A percentile compares a stretch with the other conserved stretches of the same genome.
Evolutionary conservation across 2,888 invertebrate genomes (phyloP).

Genomic region (Coremacera marginata): DNA sequence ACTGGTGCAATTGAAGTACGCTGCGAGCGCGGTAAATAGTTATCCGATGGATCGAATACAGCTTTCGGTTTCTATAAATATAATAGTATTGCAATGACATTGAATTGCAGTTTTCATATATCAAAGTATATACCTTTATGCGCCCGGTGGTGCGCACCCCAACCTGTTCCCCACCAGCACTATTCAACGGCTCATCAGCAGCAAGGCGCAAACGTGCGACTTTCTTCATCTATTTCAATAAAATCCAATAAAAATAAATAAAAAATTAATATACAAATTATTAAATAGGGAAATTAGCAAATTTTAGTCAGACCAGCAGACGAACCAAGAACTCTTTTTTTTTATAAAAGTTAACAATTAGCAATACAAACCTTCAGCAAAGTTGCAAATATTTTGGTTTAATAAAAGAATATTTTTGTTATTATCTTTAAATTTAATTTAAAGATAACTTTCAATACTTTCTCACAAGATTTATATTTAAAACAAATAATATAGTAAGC

Average conservation of each 20-base stretch:
- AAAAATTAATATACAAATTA: not conserved
- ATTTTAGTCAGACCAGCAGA: not conserved
- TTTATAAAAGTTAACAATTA: not conserved
- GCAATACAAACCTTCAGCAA: not conserved
- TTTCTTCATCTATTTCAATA: conserved; percentile 47
- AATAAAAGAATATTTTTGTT: not conserved
- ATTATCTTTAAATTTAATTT: conserved; percentile 2
- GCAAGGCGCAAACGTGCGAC: conserved; percentile 48
- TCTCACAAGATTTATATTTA: conserved; percentile 1
- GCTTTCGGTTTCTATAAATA: conserved; percentile 79
- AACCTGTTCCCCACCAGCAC: conserved; percentile 43
- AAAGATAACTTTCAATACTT: not conserved
- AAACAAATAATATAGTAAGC: conserved; percentile 1
- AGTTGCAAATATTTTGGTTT: not conserved
- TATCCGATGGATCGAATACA: conserved; percentile 88
- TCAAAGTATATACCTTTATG: conserved; percentile 58
- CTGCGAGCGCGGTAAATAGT: conserved; percentile 75
- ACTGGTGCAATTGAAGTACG: conserved; percentile 45
- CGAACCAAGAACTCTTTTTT: not conserved
- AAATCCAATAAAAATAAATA: not conserved
- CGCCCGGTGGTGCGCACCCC: conserved; percentile 65
- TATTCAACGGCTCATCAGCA: conserved; percentile 34
- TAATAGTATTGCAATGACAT: not conserved
- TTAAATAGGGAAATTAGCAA: not conserved
- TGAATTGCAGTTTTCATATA: not conserved